Percentiles rank a stretch among this genome's conserved stretches.
These are phyloP conservation scores for Orussus abietinus DNA, from an alignment of 1,140 invertebrate species.

Conservation along the genomic window DNA sequence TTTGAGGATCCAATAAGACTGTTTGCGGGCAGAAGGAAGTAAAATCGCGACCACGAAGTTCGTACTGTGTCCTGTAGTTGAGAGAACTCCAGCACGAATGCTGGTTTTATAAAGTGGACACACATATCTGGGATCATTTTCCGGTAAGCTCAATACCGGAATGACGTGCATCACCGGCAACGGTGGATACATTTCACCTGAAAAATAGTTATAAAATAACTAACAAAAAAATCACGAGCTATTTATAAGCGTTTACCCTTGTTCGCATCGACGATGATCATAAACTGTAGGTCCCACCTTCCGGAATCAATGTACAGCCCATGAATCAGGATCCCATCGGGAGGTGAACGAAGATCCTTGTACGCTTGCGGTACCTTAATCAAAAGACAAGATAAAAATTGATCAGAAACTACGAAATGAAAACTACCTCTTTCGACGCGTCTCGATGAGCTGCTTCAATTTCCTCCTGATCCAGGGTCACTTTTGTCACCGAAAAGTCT, in stretches of 20 bases:
- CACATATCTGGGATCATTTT: conserved; percentile 65
- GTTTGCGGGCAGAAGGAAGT: conserved; percentile 59
- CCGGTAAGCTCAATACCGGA: conserved; percentile 61
- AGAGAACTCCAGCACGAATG: conserved; percentile 75
- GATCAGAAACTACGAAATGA: conserved; percentile 11
- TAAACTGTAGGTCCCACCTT: conserved; percentile 67
- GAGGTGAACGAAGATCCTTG: conserved; percentile 57
- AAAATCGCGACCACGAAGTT: conserved; percentile 83
- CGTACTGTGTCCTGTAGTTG: conserved; percentile 85
- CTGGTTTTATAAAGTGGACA: conserved; percentile 83
- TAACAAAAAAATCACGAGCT: conserved; percentile 11
- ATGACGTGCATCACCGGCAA: conserved; percentile 73
- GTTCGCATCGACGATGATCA: conserved; percentile 67
- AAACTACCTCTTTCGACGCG: conserved; percentile 39
- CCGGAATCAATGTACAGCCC: conserved; percentile 86
- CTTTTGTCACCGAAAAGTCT: conserved; percentile 62
- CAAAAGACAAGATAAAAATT: conserved; percentile 5
- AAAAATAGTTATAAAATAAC: conserved; percentile 22
- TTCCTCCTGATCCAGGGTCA: conserved; percentile 64
- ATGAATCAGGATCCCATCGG: conserved; percentile 77
- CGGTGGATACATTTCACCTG: conserved; percentile 71
- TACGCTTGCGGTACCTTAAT: conserved; percentile 48
- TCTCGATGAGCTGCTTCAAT: conserved; percentile 56
- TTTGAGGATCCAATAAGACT: conserved; percentile 81
- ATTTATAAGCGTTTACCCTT: conserved; percentile 52